Base-by-base conservation (phyloP, 2,113 vertebrate genomes). In the Sorex araneus region DNA sequence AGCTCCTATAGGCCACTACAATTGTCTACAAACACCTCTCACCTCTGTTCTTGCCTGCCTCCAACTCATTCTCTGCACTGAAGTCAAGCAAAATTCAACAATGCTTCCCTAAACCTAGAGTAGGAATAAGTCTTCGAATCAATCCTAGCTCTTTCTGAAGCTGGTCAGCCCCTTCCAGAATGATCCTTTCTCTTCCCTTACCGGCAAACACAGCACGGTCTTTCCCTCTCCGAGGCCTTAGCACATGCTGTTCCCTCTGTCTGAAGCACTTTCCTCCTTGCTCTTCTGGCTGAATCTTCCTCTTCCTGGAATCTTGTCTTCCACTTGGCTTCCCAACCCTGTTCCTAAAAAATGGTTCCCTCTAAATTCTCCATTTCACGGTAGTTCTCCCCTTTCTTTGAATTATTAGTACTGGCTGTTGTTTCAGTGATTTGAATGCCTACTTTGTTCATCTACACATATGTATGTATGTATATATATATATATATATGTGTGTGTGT, bases 301-400 rank as follows among this genome's bases (percentile, higher is more conserved):
- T 80, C 66, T 84, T 74, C 25, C 50, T 80, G 27, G 19, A 82
- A 47, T n/a, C 40, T 84, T n/a, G 21, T 84, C 60, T 86, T 50
- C 47, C 69, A 60, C 6, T 57, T 76, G 16, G 18, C 9, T 45
- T 89, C 12, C 1, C 50, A 30, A 15, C 13, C 0, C 0, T 30
- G 25, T 10, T 87, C 47, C 74, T 87, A 64, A 71, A 71, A 23
- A 57, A 74, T 66, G n/a, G 0, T 21, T 32, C 50, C 63, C 30
- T 74, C 67, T 32, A 11, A 23, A 57, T 80, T 34, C 77, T 87
- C 34, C n/a, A 70, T 70, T 12, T 54, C 32, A 47, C 85, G 60
- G 1, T 34, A 63, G 6, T 11, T 15, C 10, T 45, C 23, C 54
- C 64, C 73, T 69, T 64, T 77, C 8, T 60, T 80, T 70, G 82